Evolutionary conservation across 2,888 invertebrate genomes (phyloP), one percentile per base, ranked within the genome.

Genomic region (Caenorhabditis japonica): DNA sequence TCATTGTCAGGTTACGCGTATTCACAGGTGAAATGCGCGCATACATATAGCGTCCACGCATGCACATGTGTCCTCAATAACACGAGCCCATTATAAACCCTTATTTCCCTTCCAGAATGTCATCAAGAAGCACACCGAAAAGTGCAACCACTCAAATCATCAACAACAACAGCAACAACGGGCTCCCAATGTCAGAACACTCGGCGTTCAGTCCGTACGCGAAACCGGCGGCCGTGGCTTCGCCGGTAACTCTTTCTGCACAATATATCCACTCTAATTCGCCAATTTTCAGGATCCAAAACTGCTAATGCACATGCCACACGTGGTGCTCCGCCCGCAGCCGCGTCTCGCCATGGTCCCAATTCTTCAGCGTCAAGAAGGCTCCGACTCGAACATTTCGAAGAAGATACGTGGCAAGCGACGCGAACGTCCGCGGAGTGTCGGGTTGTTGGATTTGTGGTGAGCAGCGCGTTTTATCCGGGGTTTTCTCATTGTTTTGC

Each of bases 361-460:
- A 13, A 64, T 72, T 72, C 72, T 72, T 64, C 72, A 56, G 27
- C 59, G 66, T 43, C 68, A 68, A 74, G 74, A 74, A 68, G 74
- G 68, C 33, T 73, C 73, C 44, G 79, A 76, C 46, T 79, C 79
- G 56, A 72, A 72, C 56, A 79, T 79, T 36, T 76, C 76, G 47
- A 76, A 76, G 66, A 75, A 75, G 68, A 79, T 79, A 49, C 76
- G 73, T 34, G 72, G 79, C 44, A 79, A 77, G 53, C 75, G 75
- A 27, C 51, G 75, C 17, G 79, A 79, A 58, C 72, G 79, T 39
- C 75, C 75, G 19, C 51, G 71, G 34, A 77, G 79, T 73, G 79
- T 73, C 23, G 77, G 77, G n/a, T 38, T 75, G 36, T 55, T 75
- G 13, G 75, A 75, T 60, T 34, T 70, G 39, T 61, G 69, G 69